These are phyloP conservation scores for Hyposoter dolosus DNA, from an alignment of 2,888 invertebrate genomes.

Conservation along the genomic window DNA sequence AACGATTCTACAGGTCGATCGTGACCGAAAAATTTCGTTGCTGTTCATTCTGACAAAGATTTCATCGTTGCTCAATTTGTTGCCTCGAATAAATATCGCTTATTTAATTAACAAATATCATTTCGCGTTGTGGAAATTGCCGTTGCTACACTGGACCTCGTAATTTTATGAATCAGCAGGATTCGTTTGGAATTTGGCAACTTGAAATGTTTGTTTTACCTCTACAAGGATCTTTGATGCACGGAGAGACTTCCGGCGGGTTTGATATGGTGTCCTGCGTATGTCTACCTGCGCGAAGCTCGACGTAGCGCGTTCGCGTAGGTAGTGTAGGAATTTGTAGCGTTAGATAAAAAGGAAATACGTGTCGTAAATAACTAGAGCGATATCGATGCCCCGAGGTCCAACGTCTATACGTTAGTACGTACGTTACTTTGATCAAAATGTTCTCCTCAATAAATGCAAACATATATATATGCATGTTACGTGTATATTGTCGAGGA, in stretches of 20 bases:
- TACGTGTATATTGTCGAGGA: slow-evolving; percentile 16
- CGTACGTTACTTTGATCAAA: slow-evolving; percentile 67
- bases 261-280: slow-evolving; percentile 43
- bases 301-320: slow-evolving; percentile 63
- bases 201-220: background rate
- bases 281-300: slow-evolving; percentile 51
- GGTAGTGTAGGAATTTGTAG: slow-evolving; percentile 69
- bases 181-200: background rate
- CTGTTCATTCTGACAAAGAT: no score
- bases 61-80: no score
- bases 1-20: background rate
- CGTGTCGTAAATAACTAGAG: slow-evolving; percentile 68
- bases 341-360: slow-evolving; percentile 69
- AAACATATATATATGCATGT: background rate
- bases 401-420: slow-evolving; percentile 18
- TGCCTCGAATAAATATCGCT: no score
- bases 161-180: background rate
- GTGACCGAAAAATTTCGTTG: no score
- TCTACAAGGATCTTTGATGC: background rate
- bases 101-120: no score
- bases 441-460: slow-evolving; percentile 1
- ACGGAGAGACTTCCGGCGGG: slow-evolving; percentile 55
- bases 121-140: no score
- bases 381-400: slow-evolving; percentile 71
- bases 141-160: background rate